These are phyloP conservation scores for Tethya wilhelma DNA, from an alignment of 37 sponge, comb jelly and placozoan genomes.

Conservation along the genomic window DNA sequence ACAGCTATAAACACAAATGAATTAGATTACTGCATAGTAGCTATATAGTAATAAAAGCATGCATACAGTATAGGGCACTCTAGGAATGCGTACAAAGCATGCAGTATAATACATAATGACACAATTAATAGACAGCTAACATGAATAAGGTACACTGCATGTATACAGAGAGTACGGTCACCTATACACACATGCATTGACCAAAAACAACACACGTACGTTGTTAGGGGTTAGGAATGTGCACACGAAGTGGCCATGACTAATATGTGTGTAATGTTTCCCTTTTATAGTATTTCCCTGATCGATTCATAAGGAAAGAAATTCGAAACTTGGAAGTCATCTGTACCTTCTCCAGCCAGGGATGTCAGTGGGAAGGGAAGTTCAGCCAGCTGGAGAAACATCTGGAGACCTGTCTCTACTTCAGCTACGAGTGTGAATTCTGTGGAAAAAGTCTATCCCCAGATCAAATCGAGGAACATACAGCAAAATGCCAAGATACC, in stretches of 20 bases:
- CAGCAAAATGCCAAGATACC: slow-evolving; percentile 9
- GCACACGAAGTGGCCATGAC: no score
- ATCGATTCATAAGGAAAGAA: slow-evolving; percentile 59
- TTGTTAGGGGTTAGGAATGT: no score
- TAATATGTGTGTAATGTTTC: neutral
- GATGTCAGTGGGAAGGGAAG: slow-evolving; percentile 59
- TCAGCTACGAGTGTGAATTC: neutral
- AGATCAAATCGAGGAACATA: neutral
- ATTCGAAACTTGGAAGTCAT: slow-evolving; percentile 10
- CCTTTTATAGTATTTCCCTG: slow-evolving; percentile 62
- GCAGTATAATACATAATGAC: no score
- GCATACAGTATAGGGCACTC: no score
- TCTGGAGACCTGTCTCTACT: neutral
- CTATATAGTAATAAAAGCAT: no score
- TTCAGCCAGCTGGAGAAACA: slow-evolving; percentile 1
- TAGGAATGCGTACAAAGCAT: no score
- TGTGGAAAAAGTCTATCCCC: neutral
- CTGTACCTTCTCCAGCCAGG: slow-evolving; percentile 19
- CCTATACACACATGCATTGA: neutral
- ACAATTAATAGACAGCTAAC: no score
- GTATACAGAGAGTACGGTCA: no score
- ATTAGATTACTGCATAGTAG: no score
- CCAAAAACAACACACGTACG: neutral
- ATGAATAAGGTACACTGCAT: no score
- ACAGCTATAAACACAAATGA: no score